Evolutionary conservation across 2,888 invertebrate species (phyloP).

Genomic region (Cheilosia soror): DNA sequence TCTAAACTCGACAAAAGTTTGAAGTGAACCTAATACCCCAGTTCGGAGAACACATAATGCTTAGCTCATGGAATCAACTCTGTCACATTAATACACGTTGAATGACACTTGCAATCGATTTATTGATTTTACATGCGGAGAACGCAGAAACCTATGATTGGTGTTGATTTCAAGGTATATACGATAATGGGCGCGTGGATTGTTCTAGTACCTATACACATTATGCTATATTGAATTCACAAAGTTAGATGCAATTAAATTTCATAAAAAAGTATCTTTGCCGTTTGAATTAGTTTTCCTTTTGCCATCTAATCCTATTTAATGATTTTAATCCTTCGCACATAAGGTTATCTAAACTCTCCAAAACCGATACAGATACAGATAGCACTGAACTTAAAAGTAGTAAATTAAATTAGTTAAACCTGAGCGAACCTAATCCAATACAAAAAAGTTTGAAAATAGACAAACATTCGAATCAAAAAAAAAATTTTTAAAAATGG

Average conservation of each 20-base stretch:
- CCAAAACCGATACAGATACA: not conserved
- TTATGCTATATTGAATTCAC: not conserved
- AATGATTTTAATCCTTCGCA: conserved; percentile 14
- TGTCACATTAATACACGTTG: conserved; percentile 10
- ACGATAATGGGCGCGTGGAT: not conserved
- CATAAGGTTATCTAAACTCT: not conserved
- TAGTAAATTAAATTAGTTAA: conserved; percentile 31
- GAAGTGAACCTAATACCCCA: conserved; percentile 10
- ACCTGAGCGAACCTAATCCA: conserved; percentile 10
- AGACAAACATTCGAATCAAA: not conserved
- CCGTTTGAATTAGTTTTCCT: not conserved
- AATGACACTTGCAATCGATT: conserved; percentile 42
- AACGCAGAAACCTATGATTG: not conserved
- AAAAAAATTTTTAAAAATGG: no score
- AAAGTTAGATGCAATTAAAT: not conserved
- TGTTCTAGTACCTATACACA: not conserved
- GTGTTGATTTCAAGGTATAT: conserved; percentile 22
- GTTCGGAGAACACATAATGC: not conserved
- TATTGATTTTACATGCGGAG: conserved; percentile 16
- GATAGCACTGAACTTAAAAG: conserved; percentile 15
- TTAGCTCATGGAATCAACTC: conserved; percentile 4
- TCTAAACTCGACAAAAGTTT: not conserved
- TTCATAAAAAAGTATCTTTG: not conserved
- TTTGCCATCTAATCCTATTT: conserved; percentile 6
- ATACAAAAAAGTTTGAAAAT: conserved; percentile 7